Evolutionary conservation across 2,113 vertebrate genomes (phyloP), one percentile per base, ranked within the genome.

Genomic region (Marcusenius ussheri): DNA sequence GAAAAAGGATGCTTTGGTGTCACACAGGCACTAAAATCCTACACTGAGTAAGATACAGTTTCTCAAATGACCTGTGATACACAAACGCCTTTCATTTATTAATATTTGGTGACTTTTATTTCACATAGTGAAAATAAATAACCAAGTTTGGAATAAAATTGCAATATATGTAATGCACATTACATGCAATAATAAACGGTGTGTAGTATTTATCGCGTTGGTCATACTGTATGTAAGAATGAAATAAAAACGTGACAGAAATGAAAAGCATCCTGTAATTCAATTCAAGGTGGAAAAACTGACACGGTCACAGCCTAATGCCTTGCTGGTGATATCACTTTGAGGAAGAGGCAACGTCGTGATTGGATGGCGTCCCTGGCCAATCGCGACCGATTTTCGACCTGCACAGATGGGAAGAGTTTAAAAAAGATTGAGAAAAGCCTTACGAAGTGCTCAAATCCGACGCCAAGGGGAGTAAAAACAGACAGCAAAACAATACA

Each of bases 251-350:
- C n/a, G 31, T 53, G 89, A 89, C 77, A 90, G 89, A 87, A 80
- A 90, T 85, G 56, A 90, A 83, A 91, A 91, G 89, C 91, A 91
- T 94, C 94, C 70, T 91, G 74, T 89, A 89, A 89, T 87, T 88
- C 47, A 89, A 70, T 90, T 83, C 62, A 90, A 96, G 94, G 94
- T 97, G 98, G 97, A 98, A 98, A 98, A 97, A 97, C 91, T 98
- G 96, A 98, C 97, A 95, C 92, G 92, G 94, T 93, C 93, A 91
- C 89, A 92, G 94, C 91, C 92, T 95, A 97, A 97, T 98, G 95
- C 97, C 97, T 94, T 94, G 95, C 92, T 92, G 95, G 94, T 98
- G 97, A 97, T 96, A 97, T 98, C 97, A 97, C 93, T 92, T 90
- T 8, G 89, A 92, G 77, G 91, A 91, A 91, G 87, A 91, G 89